phyloP scores from a whole-genome alignment of 2,797 vertebrate genomes.

The Pangasius macronema region DNA sequence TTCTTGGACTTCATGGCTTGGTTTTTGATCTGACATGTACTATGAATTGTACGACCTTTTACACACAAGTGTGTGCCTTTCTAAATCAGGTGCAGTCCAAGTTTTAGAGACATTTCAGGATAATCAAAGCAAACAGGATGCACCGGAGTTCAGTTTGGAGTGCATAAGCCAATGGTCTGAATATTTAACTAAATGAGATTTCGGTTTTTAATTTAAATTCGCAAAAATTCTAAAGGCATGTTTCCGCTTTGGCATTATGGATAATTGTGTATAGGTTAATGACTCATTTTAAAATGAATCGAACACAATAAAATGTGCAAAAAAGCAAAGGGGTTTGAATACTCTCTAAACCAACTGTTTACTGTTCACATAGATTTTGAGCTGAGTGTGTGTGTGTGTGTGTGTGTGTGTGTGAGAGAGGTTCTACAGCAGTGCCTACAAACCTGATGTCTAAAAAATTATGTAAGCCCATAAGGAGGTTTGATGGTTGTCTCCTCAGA shows the following conservation, averaged over 20 bases:
- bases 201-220: neutral
- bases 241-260: neutral
- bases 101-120: neutral
- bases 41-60: neutral
- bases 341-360: neutral
- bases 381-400: neutral
- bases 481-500: neutral
- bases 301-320: neutral
- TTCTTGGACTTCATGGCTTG: neutral
- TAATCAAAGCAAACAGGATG: neutral
- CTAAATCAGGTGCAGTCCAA: neutral
- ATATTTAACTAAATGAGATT: neutral
- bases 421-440: neutral
- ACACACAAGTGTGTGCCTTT: neutral
- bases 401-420: neutral
- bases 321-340: neutral
- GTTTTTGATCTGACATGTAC: too few species aligned
- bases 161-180: neutral
- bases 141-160: neutral
- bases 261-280: neutral
- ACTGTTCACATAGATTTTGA: neutral
- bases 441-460: neutral
- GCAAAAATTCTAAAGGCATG: neutral
- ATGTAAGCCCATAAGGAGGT: neutral
- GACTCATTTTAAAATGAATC: neutral